These are phyloP conservation scores for Emydocephalus ijimae DNA, from an alignment of 2,113 vertebrate species.

Conservation along the genomic window DNA sequence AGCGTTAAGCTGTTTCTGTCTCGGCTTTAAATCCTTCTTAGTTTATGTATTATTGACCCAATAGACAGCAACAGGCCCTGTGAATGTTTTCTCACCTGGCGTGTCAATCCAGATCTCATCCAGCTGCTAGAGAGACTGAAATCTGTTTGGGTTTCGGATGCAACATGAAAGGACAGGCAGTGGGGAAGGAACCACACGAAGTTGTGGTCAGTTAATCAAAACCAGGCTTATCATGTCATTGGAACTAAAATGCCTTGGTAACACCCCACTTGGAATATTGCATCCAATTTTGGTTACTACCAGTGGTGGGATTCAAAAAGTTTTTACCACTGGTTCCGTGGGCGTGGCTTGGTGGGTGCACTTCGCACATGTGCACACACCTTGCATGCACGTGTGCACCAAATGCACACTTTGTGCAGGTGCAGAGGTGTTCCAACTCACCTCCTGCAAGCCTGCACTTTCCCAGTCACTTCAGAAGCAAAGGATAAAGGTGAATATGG, in stretches of 20 bases:
- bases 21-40: conserved; percentile 63
- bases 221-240: neutral
- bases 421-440: too few species aligned
- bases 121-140: accelerated
- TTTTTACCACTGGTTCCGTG: too few species aligned
- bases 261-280: neutral
- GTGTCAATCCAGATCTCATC: neutral
- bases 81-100: conserved; percentile 7
- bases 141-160: neutral
- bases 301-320: too few species aligned
- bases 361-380: too few species aligned
- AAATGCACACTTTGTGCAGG: too few species aligned
- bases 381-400: too few species aligned
- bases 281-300: neutral
- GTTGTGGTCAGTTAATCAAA: neutral
- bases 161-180: neutral
- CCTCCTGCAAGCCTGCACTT: too few species aligned
- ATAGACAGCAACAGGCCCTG: conserved; percentile 38
- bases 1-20: conserved; percentile 65
- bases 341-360: too few species aligned
- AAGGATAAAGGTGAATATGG: too few species aligned
- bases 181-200: neutral
- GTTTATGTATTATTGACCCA: conserved; percentile 61
- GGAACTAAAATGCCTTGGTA: neutral
- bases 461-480: too few species aligned